Conservation (phyloP, 2,888 invertebrate species). For the Tubiluchus corallicola region DNA sequence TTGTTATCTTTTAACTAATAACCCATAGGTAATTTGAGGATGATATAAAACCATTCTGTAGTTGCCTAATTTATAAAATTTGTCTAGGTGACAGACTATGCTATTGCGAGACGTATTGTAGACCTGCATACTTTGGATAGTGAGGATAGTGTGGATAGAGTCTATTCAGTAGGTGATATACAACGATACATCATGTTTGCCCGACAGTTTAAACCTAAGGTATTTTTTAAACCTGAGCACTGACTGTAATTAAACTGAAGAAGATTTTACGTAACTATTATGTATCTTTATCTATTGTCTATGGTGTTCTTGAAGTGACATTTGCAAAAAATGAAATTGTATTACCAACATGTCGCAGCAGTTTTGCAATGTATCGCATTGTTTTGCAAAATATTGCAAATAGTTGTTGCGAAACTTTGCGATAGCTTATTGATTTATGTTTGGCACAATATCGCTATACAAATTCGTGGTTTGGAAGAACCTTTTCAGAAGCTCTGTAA, state of each 20-base stretch:
- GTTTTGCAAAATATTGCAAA: no score
- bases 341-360: no score
- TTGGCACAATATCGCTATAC: no score
- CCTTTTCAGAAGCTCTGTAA: no score
- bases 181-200: constrained; percentile 90
- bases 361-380: no score
- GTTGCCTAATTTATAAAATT: constrained; percentile 9
- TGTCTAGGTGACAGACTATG: constrained; percentile 67
- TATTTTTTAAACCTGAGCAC: constrained; percentile 22
- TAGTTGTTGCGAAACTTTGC: no score
- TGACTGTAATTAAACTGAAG: not conserved
- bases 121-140: constrained; percentile 67
- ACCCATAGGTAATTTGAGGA: no score
- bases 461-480: no score
- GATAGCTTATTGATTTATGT: no score
- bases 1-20: no score
- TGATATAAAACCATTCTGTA: constrained; percentile 7
- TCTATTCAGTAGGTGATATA: constrained; percentile 73
- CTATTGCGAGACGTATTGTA: constrained; percentile 85
- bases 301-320: constrained; percentile 7
- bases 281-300: not conserved
- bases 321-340: no score
- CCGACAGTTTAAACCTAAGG: constrained; percentile 79
- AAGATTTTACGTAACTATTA: not conserved
- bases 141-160: constrained; percentile 53